phyloP scores from a whole-genome alignment of 2,113 vertebrate species.

The Brachypteracias leptosomus region DNA sequence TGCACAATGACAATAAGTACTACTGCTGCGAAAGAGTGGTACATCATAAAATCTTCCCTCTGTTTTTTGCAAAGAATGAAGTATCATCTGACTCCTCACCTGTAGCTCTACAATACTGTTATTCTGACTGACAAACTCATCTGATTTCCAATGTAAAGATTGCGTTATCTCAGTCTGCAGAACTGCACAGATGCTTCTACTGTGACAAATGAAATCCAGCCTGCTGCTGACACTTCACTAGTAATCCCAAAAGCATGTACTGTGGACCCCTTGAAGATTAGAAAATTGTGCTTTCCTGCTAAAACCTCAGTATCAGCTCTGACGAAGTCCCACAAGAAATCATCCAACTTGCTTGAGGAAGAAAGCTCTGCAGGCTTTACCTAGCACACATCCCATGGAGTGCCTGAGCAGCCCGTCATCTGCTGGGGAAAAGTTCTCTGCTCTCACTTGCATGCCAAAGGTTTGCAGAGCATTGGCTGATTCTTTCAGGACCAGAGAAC shows the following conservation, averaged over 20 bases:
- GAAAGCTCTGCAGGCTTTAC: background rate
- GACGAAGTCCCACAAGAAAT: background rate
- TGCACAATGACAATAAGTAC: background rate
- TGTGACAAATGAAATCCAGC: constrained; percentile 22
- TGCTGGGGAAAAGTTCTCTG: background rate
- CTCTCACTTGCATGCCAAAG: background rate
- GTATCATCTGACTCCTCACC: background rate
- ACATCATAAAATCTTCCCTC: background rate
- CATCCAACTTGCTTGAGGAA: background rate
- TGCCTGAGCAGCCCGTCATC: background rate
- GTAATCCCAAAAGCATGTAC: background rate
- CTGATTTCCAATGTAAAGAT: constrained; percentile 23
- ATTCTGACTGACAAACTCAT: background rate
- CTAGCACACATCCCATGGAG: background rate
- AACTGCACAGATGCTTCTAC: constrained; percentile 9
- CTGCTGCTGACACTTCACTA: background rate
- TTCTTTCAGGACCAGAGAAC: background rate
- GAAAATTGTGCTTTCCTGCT: background rate
- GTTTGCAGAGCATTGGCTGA: background rate
- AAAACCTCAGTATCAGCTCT: background rate
- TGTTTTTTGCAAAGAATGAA: background rate
- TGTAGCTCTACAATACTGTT: background rate
- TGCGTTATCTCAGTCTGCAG: background rate
- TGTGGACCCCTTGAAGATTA: background rate
- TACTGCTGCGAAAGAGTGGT: background rate